A percentile compares a stretch with the other conserved stretches of the same genome.
Conservation (phyloP, 2,888 invertebrate species). For the Alcis repandata region DNA sequence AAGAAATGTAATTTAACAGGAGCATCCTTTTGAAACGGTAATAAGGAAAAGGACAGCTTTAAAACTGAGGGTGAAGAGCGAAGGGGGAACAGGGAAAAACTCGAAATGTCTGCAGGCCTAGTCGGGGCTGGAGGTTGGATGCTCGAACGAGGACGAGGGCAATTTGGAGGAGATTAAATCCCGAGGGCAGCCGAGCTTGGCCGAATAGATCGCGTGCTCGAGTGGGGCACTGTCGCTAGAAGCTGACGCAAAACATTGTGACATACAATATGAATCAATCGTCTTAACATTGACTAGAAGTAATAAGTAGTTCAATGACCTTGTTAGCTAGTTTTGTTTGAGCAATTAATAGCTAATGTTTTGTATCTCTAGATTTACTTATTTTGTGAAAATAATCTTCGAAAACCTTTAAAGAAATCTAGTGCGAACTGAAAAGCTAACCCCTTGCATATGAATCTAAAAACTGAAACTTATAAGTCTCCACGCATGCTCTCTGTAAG, state of each 20-base stretch:
- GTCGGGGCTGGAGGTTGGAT: conserved; percentile 52
- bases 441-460: too few relatives aligned
- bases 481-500: too few relatives aligned
- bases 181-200: conserved; percentile 58
- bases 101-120: conserved; percentile 57
- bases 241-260: not conserved
- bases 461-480: too few relatives aligned
- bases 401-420: too few relatives aligned
- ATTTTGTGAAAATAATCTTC: too few relatives aligned
- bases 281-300: too few relatives aligned
- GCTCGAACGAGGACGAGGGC: conserved; percentile 57
- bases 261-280: too few relatives aligned
- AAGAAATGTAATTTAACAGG: conserved; percentile 45
- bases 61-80: conserved; percentile 53
- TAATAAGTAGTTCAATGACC: too few relatives aligned
- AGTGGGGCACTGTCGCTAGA: not conserved
- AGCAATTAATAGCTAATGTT: too few relatives aligned
- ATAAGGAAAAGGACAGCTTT: conserved; percentile 54
- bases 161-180: conserved; percentile 70
- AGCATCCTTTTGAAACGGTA: conserved; percentile 48
- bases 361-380: too few relatives aligned
- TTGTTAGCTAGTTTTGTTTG: too few relatives aligned
- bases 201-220: conserved; percentile 49
- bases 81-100: conserved; percentile 52
- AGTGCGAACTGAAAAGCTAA: too few relatives aligned